Evolutionary conservation across 2,797 vertebrate species (phyloP), one percentile per base, ranked within the genome.

Genomic region (Centroberyx gerrardi): DNA sequence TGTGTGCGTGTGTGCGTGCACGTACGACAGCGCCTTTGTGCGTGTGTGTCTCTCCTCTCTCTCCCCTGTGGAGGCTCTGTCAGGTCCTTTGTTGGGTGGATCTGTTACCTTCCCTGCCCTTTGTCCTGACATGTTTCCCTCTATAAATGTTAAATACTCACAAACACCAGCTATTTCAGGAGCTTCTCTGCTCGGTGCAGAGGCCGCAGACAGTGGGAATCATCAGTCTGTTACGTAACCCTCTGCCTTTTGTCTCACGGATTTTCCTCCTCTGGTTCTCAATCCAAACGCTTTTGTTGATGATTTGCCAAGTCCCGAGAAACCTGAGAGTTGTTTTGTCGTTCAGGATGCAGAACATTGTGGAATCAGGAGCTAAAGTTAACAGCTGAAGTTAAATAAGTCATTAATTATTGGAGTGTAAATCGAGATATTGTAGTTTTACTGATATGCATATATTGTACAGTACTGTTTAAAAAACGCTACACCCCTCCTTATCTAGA

Each of bases 61-160:
- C 42, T 60, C 70, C 38, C 70, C 73, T 29, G 60, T 80, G 54
- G 80, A 83, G 72, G 27, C 72, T 44, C 55, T 76, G 75, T 80
- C 80, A 72, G 62, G 68, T 78, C 85, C 60, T 80, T 88, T 90
- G 85, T 90, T 78, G 61, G 61, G 40, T 69, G 46, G 81, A 86
- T 84, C 68, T 74, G 81, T 86, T 84, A 78, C 86, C 73, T 68
- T 74, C 36, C 27, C 58, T 83, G 76, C 74, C 74, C 76, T 89
- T 89, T 91, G 83, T 84, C 76, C 76, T 0, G 22, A 78, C 76
- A 77, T 74, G 85, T 89, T 86, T 80, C 49, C 76, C 22, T 68
- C 71, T 27, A 75, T 72, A 81, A 86, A 87, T 83, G 62, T 77
- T 79, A 72, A 83, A 87, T 74, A 73, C 18, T 82, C 31, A 48